Conservation (phyloP, 2,797 vertebrate genomes). For the Acanthurus lineatus region DNA sequence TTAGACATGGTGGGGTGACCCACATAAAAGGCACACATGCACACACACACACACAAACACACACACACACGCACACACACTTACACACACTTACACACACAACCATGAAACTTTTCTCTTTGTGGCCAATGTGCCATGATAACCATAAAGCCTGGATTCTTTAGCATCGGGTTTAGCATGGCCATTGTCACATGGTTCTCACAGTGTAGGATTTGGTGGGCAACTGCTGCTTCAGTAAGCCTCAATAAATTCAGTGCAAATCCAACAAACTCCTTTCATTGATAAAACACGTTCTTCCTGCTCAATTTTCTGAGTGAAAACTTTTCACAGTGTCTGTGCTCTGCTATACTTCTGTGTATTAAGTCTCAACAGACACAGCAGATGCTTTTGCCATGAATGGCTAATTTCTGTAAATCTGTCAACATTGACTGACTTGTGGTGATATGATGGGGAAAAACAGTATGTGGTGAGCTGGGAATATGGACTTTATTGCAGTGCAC, state of each 20-base stretch:
- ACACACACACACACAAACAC: constrained; percentile 42
- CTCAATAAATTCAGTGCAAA: constrained; percentile 53
- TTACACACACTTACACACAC: constrained; percentile 58
- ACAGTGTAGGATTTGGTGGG: constrained; percentile 66
- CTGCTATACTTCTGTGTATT: constrained; percentile 3
- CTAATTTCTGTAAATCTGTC: constrained; percentile 20
- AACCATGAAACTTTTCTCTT: constrained; percentile 75
- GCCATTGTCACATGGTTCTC: constrained; percentile 80
- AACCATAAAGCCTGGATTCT: constrained; percentile 82
- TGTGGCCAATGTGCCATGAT: constrained; percentile 80
- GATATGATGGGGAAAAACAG: not conserved
- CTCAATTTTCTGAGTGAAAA: constrained; percentile 31
- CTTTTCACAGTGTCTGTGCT: constrained; percentile 19
- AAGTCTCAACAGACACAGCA: constrained; percentile 13
- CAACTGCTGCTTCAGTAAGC: constrained; percentile 57
- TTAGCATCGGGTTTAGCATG: constrained; percentile 71
- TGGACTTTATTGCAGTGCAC: not conserved
- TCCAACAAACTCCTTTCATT: constrained; percentile 54
- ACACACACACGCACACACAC: constrained; percentile 56
- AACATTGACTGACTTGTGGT: constrained; percentile 21
- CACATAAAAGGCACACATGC: constrained; percentile 84
- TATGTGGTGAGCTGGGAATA: not conserved
- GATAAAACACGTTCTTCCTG: constrained; percentile 52
- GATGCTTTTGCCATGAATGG: constrained; percentile 18
- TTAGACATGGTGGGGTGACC: constrained; percentile 91